A percentile compares a stretch with the other conserved stretches of the same genome.
These are phyloP conservation scores for Pollenia angustigena DNA, from an alignment of 2,888 invertebrate species.

Conservation along the genomic window DNA sequence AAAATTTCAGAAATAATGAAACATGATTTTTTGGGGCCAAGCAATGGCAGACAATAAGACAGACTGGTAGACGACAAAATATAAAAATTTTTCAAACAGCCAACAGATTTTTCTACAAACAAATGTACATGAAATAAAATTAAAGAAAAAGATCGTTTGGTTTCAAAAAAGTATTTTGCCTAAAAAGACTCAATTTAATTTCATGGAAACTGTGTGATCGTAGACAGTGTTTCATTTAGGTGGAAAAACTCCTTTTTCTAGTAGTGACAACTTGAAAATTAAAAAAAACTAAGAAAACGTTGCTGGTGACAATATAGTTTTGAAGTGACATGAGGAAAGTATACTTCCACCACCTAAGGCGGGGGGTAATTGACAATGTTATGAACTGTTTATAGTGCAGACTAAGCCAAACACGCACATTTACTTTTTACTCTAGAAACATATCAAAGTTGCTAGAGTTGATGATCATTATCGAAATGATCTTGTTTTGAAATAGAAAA, in stretches of 20 bases:
- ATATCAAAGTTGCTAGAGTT: conserved; percentile 9
- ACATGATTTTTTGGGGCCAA: conserved; percentile 63
- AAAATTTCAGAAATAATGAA: conserved; percentile 19
- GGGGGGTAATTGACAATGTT: conserved; percentile 25
- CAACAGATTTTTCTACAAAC: background rate
- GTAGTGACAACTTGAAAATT: conserved; percentile 23
- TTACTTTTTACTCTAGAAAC: background rate
- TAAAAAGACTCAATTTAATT: conserved; percentile 19
- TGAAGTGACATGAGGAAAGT: conserved; percentile 1
- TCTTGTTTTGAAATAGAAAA: conserved; percentile 53
- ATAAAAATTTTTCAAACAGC: conserved; percentile 28
- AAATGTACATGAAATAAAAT: background rate
- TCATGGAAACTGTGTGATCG: conserved; percentile 8
- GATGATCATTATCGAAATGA: conserved; percentile 21
- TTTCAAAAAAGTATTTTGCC: conserved; percentile 38
- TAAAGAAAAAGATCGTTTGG: background rate
- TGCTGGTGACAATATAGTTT: conserved; percentile 55
- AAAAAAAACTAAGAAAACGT: conserved; percentile 44
- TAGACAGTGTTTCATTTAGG: conserved; percentile 9
- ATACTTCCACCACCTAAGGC: conserved; percentile 41
- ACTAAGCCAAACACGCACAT: conserved; percentile 11
- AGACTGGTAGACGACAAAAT: conserved; percentile 63
- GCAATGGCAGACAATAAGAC: conserved; percentile 58
- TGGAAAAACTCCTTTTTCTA: conserved; percentile 53
- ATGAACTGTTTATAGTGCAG: conserved; percentile 3